Evolutionary conservation across 2,888 invertebrate species (phyloP).

Genomic region (Agrotis clavis): DNA sequence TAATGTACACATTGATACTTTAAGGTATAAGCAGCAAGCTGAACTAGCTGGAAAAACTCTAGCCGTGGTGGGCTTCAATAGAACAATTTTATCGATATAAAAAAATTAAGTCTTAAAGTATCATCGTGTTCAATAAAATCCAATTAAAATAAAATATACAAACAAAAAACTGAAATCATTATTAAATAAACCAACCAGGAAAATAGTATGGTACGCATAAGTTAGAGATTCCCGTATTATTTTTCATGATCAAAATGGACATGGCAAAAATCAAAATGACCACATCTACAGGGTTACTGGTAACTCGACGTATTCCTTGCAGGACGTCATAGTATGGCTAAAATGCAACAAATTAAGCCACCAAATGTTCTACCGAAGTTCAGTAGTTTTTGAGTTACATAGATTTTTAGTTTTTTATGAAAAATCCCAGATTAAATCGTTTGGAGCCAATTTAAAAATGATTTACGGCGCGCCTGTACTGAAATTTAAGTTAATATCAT

Average conservation of each 20-base stretch:
- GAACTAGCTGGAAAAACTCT: background rate
- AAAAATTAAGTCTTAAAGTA: conserved; percentile 2
- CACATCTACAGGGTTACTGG: too few species aligned
- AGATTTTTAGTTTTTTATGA: too few species aligned
- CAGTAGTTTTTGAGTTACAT: too few species aligned
- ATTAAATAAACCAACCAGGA: background rate
- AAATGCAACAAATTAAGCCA: too few species aligned
- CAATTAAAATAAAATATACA: conserved; percentile 20
- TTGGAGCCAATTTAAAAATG: too few species aligned
- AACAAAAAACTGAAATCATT: background rate
- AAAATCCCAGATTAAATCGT: too few species aligned
- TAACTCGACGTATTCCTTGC: too few species aligned
- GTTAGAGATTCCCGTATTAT: conserved; percentile 1
- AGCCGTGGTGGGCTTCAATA: background rate
- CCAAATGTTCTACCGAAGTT: too few species aligned
- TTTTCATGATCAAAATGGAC: conserved; percentile 12
- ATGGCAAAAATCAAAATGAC: conserved; percentile 5
- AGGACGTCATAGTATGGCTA: too few species aligned
- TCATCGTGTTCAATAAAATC: conserved; percentile 22
- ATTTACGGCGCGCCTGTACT: too few species aligned
- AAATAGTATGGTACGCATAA: conserved; percentile 6
- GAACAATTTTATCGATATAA: too few species aligned
- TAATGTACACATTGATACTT: conserved; percentile 36
- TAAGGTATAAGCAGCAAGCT: conserved; percentile 5
- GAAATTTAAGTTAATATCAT: too few species aligned